Evolutionary conservation across 1,140 invertebrate genomes (phyloP), one percentile per base, ranked within the genome.

Genomic region (Brachionus sp.): DNA sequence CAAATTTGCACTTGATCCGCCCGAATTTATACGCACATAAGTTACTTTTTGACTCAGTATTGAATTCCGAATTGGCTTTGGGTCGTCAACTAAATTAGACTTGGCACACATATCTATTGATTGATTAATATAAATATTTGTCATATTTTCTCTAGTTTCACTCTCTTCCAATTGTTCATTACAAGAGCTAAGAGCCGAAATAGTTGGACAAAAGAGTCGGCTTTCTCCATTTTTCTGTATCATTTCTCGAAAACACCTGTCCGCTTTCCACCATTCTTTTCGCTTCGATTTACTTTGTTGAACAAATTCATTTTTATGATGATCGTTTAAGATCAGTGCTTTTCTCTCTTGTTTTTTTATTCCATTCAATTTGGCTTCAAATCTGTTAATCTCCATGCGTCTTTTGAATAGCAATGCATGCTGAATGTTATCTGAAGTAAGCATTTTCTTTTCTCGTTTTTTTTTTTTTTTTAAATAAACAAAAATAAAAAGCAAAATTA

Each of bases 261-360:
- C 70, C 9, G 70, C 19, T 75, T 46, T 75, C 70, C 70, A 75
- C 70, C 70, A 75, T 46, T 75, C 70, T 46, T 46, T 44, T 10
- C 70, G 70, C 9, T 46, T 44, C 19, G 19, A 4, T 13, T 46
- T 75, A n/a, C 3, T 75, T 35, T 44, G 37, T 13, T 75, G 70
- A 0, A 75, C 0, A 75, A 75, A 75, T 75, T 25, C 25, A 44
- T 44, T 19, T 46, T 33, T 75, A 5, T 46, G 19, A 46, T 75
- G 70, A 29, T 75, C 70, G 9, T 75, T 44, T 46, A n/a, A 19
- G 5, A 46, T 35, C 19, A 75, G 13, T 3, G 42, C 42, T 12
- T 75, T 75, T 75, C 46, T 75, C 25, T 75, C 70, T 46, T 75
- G 39, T 75, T 75, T 75, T 13, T 5, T 46, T 12, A 75, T 46